Conservation (phyloP, 2,888 invertebrate species). For the Cyrtodaria siliqua region DNA sequence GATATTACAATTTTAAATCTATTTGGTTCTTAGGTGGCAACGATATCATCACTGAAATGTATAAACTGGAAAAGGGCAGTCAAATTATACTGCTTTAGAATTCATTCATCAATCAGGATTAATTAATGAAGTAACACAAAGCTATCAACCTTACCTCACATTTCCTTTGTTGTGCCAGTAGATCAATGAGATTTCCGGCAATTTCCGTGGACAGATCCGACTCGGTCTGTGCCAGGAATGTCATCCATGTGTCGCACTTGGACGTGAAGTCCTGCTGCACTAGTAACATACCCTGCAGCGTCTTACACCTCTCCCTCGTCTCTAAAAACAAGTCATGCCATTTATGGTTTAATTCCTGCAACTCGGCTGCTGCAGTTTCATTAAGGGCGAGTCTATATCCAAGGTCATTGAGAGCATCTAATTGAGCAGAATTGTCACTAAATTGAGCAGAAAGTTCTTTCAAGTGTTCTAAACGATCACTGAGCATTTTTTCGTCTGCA, state of each 20-base stretch:
- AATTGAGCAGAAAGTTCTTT: constrained; percentile 77
- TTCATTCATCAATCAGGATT: too few relatives aligned
- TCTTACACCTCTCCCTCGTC: constrained; percentile 75
- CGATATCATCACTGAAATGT: too few relatives aligned
- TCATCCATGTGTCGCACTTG: constrained; percentile 84
- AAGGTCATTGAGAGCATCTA: constrained; percentile 82
- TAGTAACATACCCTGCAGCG: constrained; percentile 77
- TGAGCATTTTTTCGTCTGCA: constrained; percentile 73
- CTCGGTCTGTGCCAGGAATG: constrained; percentile 82
- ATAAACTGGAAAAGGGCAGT: too few relatives aligned
- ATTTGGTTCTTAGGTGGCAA: too few relatives aligned
- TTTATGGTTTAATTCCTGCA: constrained; percentile 79
- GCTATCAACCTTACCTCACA: constrained; percentile 75
- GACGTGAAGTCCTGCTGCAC: constrained; percentile 82
- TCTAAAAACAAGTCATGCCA: constrained; percentile 79
- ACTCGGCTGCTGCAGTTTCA: constrained; percentile 70
- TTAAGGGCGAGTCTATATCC: constrained; percentile 81
- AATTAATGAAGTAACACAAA: not conserved
- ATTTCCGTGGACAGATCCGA: constrained; percentile 79
- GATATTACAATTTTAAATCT: too few relatives aligned
- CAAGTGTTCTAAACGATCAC: constrained; percentile 71
- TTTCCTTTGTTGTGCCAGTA: constrained; percentile 79
- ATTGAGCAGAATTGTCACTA: constrained; percentile 71
- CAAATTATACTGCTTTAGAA: too few relatives aligned
- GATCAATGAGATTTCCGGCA: constrained; percentile 80